A percentile compares a stretch with the other conserved stretches of the same genome.
Evolutionary conservation across 2,797 vertebrate species (phyloP).

Genomic region (Danio kyathit): DNA sequence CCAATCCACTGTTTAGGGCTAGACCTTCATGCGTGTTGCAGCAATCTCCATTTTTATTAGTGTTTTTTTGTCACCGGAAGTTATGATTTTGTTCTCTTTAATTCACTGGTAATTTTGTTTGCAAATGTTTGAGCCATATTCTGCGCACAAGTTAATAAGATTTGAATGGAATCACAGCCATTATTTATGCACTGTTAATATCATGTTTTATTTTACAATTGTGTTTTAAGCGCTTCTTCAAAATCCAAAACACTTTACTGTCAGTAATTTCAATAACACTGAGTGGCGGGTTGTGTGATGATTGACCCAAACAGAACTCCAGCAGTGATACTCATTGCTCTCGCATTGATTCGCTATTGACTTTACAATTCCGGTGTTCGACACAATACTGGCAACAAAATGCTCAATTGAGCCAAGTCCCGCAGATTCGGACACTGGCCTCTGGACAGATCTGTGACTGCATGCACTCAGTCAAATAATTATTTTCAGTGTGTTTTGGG

Average conservation of each 20-base stretch:
- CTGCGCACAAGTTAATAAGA: too few species aligned
- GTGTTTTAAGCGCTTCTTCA: neutral
- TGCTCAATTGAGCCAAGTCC: neutral
- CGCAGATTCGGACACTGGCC: neutral
- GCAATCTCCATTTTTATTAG: too few species aligned
- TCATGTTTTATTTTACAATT: too few species aligned
- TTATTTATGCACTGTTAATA: neutral
- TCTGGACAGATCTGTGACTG: neutral
- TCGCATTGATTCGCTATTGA: constrained; percentile 20
- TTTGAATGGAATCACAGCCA: too few species aligned
- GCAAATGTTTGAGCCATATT: too few species aligned
- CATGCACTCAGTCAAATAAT: constrained; percentile 18
- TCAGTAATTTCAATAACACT: neutral
- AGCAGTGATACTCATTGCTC: constrained; percentile 4
- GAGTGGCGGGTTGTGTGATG: neutral
- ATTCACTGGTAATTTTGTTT: too few species aligned
- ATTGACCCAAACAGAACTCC: constrained; percentile 23
- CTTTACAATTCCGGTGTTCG: neutral
- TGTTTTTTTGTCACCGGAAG: too few species aligned
- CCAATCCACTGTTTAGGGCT: too few species aligned
- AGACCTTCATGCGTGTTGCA: too few species aligned
- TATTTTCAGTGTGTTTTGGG: neutral
- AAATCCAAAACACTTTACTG: neutral
- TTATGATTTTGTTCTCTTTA: neutral
- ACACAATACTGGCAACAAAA: neutral